phyloP scores from a whole-genome alignment of 2,797 vertebrate genomes.

The Chanos chanos region DNA sequence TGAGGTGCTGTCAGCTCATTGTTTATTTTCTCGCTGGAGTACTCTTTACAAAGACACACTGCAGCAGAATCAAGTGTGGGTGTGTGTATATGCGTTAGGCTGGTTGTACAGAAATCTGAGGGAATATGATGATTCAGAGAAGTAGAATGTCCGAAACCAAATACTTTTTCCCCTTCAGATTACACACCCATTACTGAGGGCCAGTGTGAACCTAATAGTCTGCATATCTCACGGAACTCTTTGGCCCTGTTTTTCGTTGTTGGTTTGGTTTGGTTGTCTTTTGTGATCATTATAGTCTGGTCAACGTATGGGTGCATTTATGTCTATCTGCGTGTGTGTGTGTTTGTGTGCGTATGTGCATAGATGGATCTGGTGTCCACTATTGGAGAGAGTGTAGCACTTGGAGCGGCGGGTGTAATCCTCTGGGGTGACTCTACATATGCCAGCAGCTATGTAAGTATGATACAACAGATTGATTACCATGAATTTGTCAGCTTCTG shows the following conservation, averaged over 20 bases:
- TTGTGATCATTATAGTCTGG: too few species aligned
- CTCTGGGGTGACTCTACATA: conserved; percentile 88
- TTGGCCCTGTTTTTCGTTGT: background rate
- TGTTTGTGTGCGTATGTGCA: conserved; percentile 6
- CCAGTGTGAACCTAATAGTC: background rate
- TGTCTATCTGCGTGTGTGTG: background rate
- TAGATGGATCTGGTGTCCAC: conserved; percentile 79
- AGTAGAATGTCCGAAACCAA: background rate
- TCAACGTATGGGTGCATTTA: too few species aligned
- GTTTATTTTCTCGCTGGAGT: conserved; percentile 16
- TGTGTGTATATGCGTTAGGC: background rate
- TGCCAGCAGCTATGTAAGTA: conserved; percentile 76
- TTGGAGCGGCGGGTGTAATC: conserved; percentile 90
- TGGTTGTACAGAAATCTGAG: background rate
- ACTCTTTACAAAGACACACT: background rate
- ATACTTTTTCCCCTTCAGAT: background rate
- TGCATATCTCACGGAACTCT: too few species aligned
- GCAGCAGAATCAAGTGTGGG: too few species aligned
- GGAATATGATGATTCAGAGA: background rate
- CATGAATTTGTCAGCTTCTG: too few species aligned
- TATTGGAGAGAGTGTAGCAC: conserved; percentile 82
- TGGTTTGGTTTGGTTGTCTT: conserved; percentile 7
- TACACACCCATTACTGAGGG: background rate
- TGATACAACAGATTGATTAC: too few species aligned
- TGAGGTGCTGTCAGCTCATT: conserved; percentile 10